A percentile compares a stretch with the other conserved stretches of the same genome.
phyloP scores from a whole-genome alignment of 2,797 vertebrate species.

The Siniperca undulata region DNA sequence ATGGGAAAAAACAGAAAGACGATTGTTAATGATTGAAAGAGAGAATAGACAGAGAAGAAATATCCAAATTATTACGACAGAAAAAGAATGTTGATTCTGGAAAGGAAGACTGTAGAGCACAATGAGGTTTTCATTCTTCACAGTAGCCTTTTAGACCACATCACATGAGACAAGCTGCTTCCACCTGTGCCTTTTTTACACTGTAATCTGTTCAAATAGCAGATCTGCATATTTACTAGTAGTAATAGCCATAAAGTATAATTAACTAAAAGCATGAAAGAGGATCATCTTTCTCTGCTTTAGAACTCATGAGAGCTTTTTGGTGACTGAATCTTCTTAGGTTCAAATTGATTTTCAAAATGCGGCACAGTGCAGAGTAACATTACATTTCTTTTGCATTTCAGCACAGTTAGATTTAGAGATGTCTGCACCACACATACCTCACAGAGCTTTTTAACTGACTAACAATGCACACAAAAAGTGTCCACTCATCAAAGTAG shows the following conservation, averaged over 20 bases:
- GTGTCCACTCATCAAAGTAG: not conserved
- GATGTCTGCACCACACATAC: too few relatives aligned
- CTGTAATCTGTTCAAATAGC: not conserved
- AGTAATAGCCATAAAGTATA: not conserved
- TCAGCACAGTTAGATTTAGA: not conserved
- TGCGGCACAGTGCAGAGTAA: not conserved
- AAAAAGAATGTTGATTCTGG: not conserved
- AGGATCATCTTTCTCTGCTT: not conserved
- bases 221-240: not conserved
- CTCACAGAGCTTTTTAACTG: not conserved
- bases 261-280: not conserved
- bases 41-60: constrained; percentile 56
- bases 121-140: constrained; percentile 23
- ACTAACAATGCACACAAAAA: not conserved
- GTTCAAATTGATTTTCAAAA: not conserved
- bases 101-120: not conserved
- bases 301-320: not conserved
- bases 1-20: constrained; percentile 83
- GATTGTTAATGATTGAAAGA: constrained; percentile 73
- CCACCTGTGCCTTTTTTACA: not conserved
- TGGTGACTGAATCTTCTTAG: not conserved
- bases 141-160: not conserved
- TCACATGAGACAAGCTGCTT: not conserved
- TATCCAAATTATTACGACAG: constrained; percentile 23
- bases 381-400: not conserved